Conservation (phyloP, 2,797 vertebrate species). For the Antrozous pallidus region DNA sequence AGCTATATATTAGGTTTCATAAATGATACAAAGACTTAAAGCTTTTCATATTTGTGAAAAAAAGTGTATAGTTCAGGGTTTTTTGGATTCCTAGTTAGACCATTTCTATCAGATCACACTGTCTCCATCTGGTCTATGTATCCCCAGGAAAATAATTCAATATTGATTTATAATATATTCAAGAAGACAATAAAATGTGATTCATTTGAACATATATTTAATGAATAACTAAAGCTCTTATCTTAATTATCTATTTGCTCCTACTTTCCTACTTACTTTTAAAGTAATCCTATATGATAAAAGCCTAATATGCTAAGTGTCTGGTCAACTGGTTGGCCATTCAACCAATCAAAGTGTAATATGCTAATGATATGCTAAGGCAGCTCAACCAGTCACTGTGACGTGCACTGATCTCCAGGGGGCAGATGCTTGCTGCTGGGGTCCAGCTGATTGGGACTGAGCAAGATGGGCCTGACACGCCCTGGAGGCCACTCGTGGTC, state of each 20-base stretch:
- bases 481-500: too few species aligned
- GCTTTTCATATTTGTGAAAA: neutral
- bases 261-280: neutral
- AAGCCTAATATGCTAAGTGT: too few species aligned
- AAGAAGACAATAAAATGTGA: slow-evolving; percentile 10
- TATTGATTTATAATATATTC: neutral
- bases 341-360: too few species aligned
- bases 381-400: too few species aligned
- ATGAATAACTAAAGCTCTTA: neutral
- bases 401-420: too few species aligned
- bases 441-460: too few species aligned
- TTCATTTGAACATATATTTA: neutral
- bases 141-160: neutral
- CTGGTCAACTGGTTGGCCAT: too few species aligned
- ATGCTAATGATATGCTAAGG: too few species aligned
- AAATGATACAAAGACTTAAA: neutral
- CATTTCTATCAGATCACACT: neutral
- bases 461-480: too few species aligned
- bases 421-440: too few species aligned
- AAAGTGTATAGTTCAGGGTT: neutral
- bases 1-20: neutral
- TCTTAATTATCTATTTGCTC: neutral
- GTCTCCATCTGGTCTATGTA: neutral
- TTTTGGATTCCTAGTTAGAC: neutral
- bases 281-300: neutral